Evolutionary conservation across 2,113 vertebrate genomes (phyloP).

Genomic region (Talpa occidentalis): DNA sequence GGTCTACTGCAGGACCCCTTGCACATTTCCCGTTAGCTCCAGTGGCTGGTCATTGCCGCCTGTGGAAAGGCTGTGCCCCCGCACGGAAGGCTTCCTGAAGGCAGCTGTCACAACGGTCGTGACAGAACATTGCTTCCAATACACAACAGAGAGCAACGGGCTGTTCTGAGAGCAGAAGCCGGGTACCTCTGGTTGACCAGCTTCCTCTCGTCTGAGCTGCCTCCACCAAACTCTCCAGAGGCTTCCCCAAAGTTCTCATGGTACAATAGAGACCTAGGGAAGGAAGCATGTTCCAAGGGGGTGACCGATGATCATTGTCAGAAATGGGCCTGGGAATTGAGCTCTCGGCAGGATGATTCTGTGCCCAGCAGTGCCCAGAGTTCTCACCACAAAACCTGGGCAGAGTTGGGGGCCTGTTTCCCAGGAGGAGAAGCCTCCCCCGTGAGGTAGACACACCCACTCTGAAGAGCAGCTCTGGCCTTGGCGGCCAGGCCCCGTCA

Average conservation of each 20-base stretch:
- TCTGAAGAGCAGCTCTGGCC: background rate
- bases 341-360: background rate
- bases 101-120: rapidly evolving
- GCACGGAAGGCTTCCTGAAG: background rate
- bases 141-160: no score
- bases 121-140: no score
- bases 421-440: background rate
- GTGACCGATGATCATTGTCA: background rate
- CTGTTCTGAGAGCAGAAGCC: background rate
- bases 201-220: background rate
- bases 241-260: background rate
- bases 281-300: background rate
- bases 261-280: background rate
- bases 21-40: background rate
- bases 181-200: background rate
- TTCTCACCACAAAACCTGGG: background rate
- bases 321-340: background rate
- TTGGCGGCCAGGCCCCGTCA: background rate
- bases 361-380: rapidly evolving
- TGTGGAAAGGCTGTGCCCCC: background rate
- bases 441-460: rapidly evolving
- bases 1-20: rapidly evolving
- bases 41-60: rapidly evolving
- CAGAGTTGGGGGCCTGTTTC: background rate
- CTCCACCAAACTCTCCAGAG: background rate